These are phyloP conservation scores for Rhopalosiphum padi DNA, from an alignment of 1,140 invertebrate species.

Conservation along the genomic window DNA sequence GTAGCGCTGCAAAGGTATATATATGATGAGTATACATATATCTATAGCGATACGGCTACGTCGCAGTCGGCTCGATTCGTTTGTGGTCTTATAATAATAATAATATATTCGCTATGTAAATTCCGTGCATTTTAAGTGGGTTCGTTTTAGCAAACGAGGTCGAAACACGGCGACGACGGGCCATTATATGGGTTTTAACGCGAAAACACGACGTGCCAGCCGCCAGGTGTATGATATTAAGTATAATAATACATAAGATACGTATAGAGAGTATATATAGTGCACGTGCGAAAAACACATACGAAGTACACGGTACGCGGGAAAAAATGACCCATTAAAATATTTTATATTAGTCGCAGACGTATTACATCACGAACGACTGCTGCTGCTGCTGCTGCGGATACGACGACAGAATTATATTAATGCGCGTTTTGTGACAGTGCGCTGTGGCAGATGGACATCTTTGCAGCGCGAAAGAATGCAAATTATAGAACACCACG, in stretches of 20 bases:
- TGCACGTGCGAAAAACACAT: neutral
- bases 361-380: neutral
- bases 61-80: neutral
- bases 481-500: too few species aligned
- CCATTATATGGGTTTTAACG: neutral
- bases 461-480: too few species aligned
- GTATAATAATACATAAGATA: neutral
- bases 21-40: too few species aligned
- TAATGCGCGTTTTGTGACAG: too few species aligned
- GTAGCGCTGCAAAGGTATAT: neutral
- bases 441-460: too few species aligned
- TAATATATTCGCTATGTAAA: neutral
- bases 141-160: conserved; percentile 5
- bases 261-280: too few species aligned
- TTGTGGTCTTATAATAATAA: neutral
- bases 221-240: conserved; percentile 8
- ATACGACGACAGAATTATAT: too few species aligned
- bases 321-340: neutral
- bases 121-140: neutral
- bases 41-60: neutral
- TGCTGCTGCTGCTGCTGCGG: too few species aligned
- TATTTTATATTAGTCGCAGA: neutral
- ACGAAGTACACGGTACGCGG: neutral
- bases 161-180: neutral
- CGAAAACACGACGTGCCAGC: neutral